Conservation (phyloP, 2,888 invertebrate genomes). For the Trachelus troglodyta region DNA sequence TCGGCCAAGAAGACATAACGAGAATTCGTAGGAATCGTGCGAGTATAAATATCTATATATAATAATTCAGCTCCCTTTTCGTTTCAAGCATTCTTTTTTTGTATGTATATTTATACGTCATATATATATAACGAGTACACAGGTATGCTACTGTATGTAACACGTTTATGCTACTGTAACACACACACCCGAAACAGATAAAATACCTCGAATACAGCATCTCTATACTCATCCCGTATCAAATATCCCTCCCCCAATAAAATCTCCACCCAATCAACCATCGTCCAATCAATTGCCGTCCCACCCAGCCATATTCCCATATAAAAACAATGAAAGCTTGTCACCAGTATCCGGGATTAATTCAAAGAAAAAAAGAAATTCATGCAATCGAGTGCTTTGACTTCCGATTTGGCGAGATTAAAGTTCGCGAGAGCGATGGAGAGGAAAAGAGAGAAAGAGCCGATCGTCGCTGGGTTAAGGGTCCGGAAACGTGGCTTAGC, state of each 20-base stretch:
- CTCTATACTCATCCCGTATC: neutral
- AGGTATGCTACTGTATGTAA: neutral
- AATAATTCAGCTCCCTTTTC: neutral
- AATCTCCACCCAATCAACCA: neutral
- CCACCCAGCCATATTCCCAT: neutral
- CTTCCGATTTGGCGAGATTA: neutral
- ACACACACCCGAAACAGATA: neutral
- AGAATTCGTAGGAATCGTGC: neutral
- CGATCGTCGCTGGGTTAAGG: slow-evolving; percentile 39
- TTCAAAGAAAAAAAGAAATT: neutral
- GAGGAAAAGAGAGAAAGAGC: slow-evolving; percentile 19
- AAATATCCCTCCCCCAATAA: neutral
- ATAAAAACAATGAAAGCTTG: neutral
- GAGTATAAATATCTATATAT: neutral
- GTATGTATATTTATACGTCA: neutral
- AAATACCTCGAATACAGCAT: neutral
- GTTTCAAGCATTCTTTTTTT: neutral
- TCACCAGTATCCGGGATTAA: neutral
- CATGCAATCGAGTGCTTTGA: neutral
- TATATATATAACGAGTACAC: neutral
- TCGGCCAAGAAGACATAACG: neutral
- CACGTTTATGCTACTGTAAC: neutral
- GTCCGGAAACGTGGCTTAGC: slow-evolving; percentile 9
- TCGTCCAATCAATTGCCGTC: neutral
- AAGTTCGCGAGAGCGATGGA: neutral